These are phyloP conservation scores for Drosophila baimaii DNA, from an alignment of 1,140 invertebrate genomes.

Conservation along the genomic window DNA sequence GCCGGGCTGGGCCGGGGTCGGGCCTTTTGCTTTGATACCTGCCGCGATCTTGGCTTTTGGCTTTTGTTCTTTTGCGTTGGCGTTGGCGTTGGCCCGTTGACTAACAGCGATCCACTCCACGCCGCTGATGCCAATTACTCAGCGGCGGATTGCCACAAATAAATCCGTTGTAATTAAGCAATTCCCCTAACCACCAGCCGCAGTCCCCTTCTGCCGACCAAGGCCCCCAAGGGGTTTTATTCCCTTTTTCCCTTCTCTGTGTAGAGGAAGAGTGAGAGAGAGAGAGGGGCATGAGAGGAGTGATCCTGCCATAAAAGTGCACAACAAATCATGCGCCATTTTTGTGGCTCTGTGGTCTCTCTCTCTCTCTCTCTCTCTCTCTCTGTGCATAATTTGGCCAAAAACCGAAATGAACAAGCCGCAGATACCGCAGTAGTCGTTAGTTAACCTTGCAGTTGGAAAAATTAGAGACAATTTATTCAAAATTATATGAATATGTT, in stretches of 20 bases:
- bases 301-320: constrained; percentile 68
- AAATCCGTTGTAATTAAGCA: constrained; percentile 62
- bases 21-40: constrained; percentile 54
- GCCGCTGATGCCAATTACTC: constrained; percentile 55
- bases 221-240: constrained; percentile 15
- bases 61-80: constrained; percentile 67
- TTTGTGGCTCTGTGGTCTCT: constrained; percentile 50
- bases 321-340: constrained; percentile 80
- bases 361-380: background rate
- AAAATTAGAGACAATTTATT: background rate
- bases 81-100: constrained; percentile 47
- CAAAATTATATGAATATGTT: background rate
- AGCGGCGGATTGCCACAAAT: constrained; percentile 43
- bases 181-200: constrained; percentile 15
- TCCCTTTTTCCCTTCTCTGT: constrained; percentile 1
- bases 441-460: constrained; percentile 22
- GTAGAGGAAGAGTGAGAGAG: background rate
- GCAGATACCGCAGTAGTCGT: constrained; percentile 43
- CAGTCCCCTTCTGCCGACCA: background rate
- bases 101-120: constrained; percentile 8
- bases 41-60: constrained; percentile 57
- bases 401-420: constrained; percentile 33
- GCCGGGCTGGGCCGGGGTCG: constrained; percentile 16
- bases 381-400: constrained; percentile 71
- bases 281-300: too few species aligned